phyloP scores from a whole-genome alignment of 2,888 invertebrate genomes.

The Beris morrisii region DNA sequence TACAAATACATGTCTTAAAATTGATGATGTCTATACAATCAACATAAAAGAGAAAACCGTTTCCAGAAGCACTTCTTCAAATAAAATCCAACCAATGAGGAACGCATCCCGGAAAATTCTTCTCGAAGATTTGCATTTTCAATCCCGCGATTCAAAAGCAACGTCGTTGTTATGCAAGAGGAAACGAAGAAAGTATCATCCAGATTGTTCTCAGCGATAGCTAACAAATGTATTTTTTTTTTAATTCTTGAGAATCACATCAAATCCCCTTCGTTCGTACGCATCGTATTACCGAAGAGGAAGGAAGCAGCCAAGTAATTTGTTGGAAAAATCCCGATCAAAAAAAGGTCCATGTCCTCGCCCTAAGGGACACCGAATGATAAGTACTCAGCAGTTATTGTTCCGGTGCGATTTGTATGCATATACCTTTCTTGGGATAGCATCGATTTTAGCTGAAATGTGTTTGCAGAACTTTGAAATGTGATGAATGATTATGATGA shows the following conservation, averaged over 20 bases:
- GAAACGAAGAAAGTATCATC: slow-evolving; percentile 26
- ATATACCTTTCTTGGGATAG: no score
- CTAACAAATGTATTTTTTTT: slow-evolving; percentile 29
- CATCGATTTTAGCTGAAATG: background rate
- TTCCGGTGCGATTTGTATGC: background rate
- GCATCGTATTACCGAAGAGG: slow-evolving; percentile 17
- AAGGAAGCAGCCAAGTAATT: slow-evolving; percentile 14
- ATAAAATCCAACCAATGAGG: slow-evolving; percentile 15
- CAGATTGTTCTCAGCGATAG: slow-evolving; percentile 27
- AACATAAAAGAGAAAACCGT: background rate
- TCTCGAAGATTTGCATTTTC: background rate
- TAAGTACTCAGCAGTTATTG: slow-evolving; percentile 6
- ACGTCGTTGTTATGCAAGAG: background rate
- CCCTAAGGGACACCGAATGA: slow-evolving; percentile 18
- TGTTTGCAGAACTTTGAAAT: slow-evolving; percentile 26
- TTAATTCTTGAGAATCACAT: no score
- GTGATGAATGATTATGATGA: slow-evolving; percentile 33
- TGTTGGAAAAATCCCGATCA: slow-evolving; percentile 11
- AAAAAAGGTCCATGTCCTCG: slow-evolving; percentile 16
- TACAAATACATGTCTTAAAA: no score
- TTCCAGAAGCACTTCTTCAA: slow-evolving; percentile 26
- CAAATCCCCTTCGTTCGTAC: background rate
- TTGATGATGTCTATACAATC: no score
- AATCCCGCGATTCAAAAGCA: background rate
- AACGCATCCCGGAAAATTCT: background rate